Base-by-base conservation (phyloP, 1,140 invertebrate species). In the Andricus grossulariae region DNA sequence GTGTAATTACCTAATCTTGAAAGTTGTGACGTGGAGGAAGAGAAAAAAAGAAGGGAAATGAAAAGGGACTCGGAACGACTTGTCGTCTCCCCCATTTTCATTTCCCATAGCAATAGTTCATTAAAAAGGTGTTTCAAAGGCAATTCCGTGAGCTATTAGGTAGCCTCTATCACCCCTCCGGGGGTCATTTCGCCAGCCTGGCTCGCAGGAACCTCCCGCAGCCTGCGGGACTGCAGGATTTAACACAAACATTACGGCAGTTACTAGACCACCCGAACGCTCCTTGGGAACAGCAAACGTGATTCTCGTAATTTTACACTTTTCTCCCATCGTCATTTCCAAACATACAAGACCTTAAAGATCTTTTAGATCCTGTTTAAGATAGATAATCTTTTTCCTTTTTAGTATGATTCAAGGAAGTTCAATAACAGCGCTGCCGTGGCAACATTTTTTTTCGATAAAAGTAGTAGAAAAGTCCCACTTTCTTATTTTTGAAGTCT, bases 121-220 rank as follows among this genome's bases (percentile, higher is more conserved):
- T 94, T 94, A 94, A 94, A 94, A 93, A 94, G 93, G 93, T 94
- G 93, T 94, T 94, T 93, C 92, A 90, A 90, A 92, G 92, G 93
- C 93, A 93, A 93, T 93, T 93, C 92, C 90, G 91, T 91, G 91
- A 92, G 93, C 93, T 93, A 94, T 94, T 94, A 94, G 93, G 92
- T 92, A 90, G 90, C 91, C 91, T 89, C 89, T 93, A 94, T 94
- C 92, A 92, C 93, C 92, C 93, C 93, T 92, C 85, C 86, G 93
- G 92, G 93, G 90, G 91, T 91, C 91, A 92, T 94, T 93, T 87
- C 84, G 74, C 74, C 84, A 2, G 21, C 83, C 82, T 84, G 76
- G 82, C 80, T 70, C 60, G 74, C 51, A n/a, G 77, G 75, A 80
- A 71, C 75, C 83, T 72, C 79, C 70, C 75, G 70, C 82, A 83